Evolutionary conservation across 2,888 invertebrate genomes (phyloP).

Genomic region (Acanthoscelides obtectus): DNA sequence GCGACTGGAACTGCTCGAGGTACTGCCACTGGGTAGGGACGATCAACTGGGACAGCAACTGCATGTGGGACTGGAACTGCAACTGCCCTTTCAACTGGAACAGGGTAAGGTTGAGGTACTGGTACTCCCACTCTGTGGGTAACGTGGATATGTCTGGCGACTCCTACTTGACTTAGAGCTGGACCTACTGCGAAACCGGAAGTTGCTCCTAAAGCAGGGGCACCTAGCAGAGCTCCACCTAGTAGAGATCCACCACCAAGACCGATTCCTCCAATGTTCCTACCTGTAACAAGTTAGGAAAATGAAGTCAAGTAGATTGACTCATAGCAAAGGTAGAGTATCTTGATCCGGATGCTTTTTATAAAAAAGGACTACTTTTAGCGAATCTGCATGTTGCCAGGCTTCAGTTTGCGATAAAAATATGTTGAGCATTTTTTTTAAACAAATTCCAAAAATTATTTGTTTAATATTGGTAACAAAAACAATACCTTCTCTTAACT

Average conservation of each 20-base stretch:
- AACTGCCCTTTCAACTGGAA: conserved; percentile 50
- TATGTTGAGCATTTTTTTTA: no score
- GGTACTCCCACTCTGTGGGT: conserved; percentile 50
- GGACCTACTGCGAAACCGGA: no score
- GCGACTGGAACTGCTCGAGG: conserved; percentile 51
- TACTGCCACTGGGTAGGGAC: conserved; percentile 47
- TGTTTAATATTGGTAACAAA: no score
- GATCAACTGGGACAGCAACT: conserved; percentile 50
- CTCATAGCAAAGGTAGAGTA: no score
- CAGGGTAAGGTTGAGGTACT: conserved; percentile 52
- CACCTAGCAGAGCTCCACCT: conserved; percentile 10
- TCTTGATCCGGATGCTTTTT: conserved; percentile 4
- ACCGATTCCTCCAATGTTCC: conserved; percentile 3
- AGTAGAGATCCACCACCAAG: conserved; percentile 8
- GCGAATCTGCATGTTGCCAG: no score
- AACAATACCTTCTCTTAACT: no score
- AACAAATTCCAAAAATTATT: no score
- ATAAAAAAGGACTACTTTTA: no score
- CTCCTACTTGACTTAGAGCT: background rate
- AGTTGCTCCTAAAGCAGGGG: conserved; percentile 33
- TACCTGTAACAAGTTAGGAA: background rate
- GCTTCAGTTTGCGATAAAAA: no score
- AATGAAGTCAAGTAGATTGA: no score
- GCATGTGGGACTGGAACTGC: conserved; percentile 47
- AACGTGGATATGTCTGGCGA: conserved; percentile 43